Percentiles rank a stretch among this genome's conserved stretches.
These are phyloP conservation scores for Hydropotes inermis DNA, from an alignment of 2,113 vertebrate species.

Conservation along the genomic window DNA sequence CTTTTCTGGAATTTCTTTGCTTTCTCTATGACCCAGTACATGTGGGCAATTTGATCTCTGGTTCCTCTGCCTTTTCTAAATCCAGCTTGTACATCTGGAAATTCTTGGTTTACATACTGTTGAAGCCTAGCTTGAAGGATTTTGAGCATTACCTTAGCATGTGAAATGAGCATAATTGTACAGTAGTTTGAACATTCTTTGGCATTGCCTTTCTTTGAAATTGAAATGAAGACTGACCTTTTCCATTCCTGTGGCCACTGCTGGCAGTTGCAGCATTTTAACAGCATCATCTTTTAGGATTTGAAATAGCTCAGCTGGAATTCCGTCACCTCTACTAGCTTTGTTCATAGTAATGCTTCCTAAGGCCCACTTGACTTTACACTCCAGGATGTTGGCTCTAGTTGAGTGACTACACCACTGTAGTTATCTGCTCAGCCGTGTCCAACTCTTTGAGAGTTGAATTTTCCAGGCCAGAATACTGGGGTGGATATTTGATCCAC, in stretches of 20 bases:
- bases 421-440: neutral
- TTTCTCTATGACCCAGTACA: neutral
- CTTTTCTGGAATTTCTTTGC: neutral
- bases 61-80: neutral
- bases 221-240: neutral
- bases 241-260: neutral
- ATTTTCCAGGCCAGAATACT: neutral
- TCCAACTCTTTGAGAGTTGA: neutral
- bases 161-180: neutral
- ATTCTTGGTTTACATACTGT: neutral
- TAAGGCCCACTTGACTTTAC: neutral
- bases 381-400: neutral
- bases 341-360: neutral
- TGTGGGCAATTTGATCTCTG: neutral
- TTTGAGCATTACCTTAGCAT: neutral
- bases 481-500: neutral
- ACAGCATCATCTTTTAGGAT: neutral
- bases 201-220: neutral
- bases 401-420: neutral
- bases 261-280: neutral
- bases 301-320: neutral
- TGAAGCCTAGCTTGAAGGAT: neutral
- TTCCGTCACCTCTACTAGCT: neutral
- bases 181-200: neutral
- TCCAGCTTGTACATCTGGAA: neutral